Conservation (phyloP, 2,888 invertebrate genomes). For the Altica lythri region DNA sequence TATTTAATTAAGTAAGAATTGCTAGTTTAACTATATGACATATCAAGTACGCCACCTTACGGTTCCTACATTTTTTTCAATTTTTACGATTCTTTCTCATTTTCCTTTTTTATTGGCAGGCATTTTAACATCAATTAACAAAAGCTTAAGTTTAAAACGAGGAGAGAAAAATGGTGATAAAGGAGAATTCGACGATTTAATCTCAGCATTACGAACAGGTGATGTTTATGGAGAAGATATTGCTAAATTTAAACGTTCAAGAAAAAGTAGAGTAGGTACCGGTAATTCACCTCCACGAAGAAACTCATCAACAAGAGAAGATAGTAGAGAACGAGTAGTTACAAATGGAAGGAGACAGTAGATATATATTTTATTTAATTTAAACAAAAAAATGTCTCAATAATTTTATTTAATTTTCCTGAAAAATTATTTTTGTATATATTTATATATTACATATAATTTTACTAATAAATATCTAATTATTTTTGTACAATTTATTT, state of each 20-base stretch:
- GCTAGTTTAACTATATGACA: too few relatives aligned
- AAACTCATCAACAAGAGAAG: slow-evolving; percentile 67
- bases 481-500: slow-evolving; percentile 19
- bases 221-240: slow-evolving; percentile 96
- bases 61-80: too few relatives aligned
- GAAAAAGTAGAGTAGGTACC: slow-evolving; percentile 65
- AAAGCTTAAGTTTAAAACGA: slow-evolving; percentile 71
- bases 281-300: slow-evolving; percentile 67
- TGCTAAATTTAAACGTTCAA: slow-evolving; percentile 84
- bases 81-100: too few relatives aligned
- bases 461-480: slow-evolving; percentile 15
- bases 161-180: slow-evolving; percentile 62
- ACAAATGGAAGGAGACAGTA: slow-evolving; percentile 54
- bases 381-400: slow-evolving; percentile 8
- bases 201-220: slow-evolving; percentile 91
- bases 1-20: too few relatives aligned
- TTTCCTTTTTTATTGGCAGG: slow-evolving; percentile 53
- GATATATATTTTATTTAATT: slow-evolving; percentile 15
- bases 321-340: slow-evolving; percentile 69
- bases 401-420: slow-evolving; percentile 16
- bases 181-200: slow-evolving; percentile 95
- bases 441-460: slow-evolving; percentile 16
- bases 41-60: too few relatives aligned
- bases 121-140: slow-evolving; percentile 74
- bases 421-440: slow-evolving; percentile 21